phyloP scores from a whole-genome alignment of 37 sponge, comb jelly and placozoan species.

The Crambe crambe region DNA sequence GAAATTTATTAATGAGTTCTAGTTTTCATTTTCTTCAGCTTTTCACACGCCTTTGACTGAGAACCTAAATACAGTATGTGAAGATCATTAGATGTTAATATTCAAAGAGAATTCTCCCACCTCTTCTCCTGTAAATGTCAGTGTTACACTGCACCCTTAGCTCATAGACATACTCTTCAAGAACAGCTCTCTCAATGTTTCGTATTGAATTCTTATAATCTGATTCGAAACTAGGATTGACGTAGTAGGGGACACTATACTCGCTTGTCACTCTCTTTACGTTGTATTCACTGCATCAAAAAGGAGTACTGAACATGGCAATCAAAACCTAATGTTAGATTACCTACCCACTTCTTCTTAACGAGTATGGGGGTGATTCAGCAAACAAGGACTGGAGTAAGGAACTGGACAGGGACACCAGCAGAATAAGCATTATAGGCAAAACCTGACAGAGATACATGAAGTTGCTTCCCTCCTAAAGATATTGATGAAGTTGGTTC shows the following conservation, averaged over 20 bases:
- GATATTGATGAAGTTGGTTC: no score
- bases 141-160: conserved; percentile 2
- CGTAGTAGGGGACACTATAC: conserved; percentile 13
- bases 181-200: not conserved
- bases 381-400: not conserved
- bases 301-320: not conserved
- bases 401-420: conserved; percentile 5
- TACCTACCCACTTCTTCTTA: not conserved
- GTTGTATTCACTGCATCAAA: conserved; percentile 11
- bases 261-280: conserved; percentile 4
- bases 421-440: not conserved
- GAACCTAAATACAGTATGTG: not conserved
- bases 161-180: conserved; percentile 6
- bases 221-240: not conserved
- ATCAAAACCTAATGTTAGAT: not conserved
- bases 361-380: not conserved
- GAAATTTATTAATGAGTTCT: no score
- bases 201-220: not conserved
- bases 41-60: not conserved
- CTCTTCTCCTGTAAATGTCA: not conserved
- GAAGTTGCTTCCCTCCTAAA: not conserved
- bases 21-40: not conserved
- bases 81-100: not conserved
- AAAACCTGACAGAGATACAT: not conserved
- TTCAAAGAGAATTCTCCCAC: not conserved